Base-by-base conservation (phyloP, 2,797 vertebrate genomes). In the Lutjanus argentimaculatus region DNA sequence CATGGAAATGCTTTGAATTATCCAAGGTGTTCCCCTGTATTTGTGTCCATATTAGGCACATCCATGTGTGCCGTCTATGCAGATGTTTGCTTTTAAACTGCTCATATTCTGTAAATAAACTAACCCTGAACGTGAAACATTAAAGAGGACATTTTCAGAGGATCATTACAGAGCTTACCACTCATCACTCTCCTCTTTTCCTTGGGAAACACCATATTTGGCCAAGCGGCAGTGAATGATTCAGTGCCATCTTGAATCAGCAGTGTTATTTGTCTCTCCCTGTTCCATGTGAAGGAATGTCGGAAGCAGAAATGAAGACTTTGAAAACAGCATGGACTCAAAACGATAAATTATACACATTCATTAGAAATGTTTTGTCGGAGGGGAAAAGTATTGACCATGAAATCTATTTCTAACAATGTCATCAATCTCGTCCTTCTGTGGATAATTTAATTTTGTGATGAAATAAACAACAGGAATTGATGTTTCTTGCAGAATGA, bases 211-310 rank as follows among this genome's bases (percentile, higher is more conserved):
- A 30, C 22, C 58, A 57, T 76, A 59, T 87, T 76, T 82, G 80
- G 52, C 67, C 6, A 42, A 70, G 76, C 1, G 1, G 52, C 40
- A 67, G 76, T 58, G 59, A 53, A 6, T 75, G 77, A 90, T 63
- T 88, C 75, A 88, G 67, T 79, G 82, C 46, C 67, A 40, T 62
- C 55, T 75, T 58, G 45, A 82, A 79, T 59, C 69, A 53, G 40
- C 72, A 22, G 36, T 56, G 58, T 55, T 81, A 21, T 84, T 85
- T 72, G 48, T 87, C 63, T 83, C 58, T 67, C 10, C 1, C 42
- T 56, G 46, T 80, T 75, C 67, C 19, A 61, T 45, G 66, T 52
- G 57, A 2, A 48, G 21, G 36, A 25, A 56, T 48, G 42, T 73
- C 40, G 70, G 36, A 65, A 73, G 15, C 25, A 30, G 17, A 13